Evolutionary conservation across 2,888 invertebrate genomes (phyloP), one percentile per base, ranked within the genome.

Genomic region (Calephelis perditalis): DNA sequence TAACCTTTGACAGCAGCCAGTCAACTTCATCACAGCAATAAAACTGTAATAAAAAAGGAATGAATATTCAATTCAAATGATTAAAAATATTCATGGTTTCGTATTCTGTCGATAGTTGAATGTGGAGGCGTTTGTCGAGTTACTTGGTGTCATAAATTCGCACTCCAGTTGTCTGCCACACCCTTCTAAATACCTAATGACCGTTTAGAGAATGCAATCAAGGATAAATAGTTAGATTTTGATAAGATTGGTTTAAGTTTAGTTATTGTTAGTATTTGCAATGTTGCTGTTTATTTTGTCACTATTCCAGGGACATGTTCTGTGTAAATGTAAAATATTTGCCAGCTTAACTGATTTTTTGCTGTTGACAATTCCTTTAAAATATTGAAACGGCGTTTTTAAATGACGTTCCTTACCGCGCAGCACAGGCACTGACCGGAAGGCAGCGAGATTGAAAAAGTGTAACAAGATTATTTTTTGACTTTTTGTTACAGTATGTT

Each of bases 141-240:
- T 49, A 26, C 49, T 15, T 10, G 26, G 43, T 59, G 58, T 56
- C 57, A 64, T 65, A 64, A 64, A 61, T 64, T 61, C 15, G 47
- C 60, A 65, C 65, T 65, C 61, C 59, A 64, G 64, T 26, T 49
- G 49, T 59, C 57, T 45, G 61, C 63, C 65, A 62, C 65, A 59
- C 65, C 65, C 58, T 61, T 40, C 59, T 58, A 59, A 64, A 67
- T 67, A 59, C 65, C 63, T 57, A 58, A 63, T 56, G 47, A 59
- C 54, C 59, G 60, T 60, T 65, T 65, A 61, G 58, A 57, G 61
- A 59, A 62, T 46, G 60, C 63, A 63, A 66, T 62, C 63, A 63
- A 66, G 64, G 66, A 67, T 64, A 62, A 63, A 61, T 61, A 11
- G 56, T 61, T 63, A 43, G 57, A 66, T 67, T 64, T 63, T 62